Percentiles rank a stretch among this genome's conserved stretches.
These are phyloP conservation scores for Chrysopilus asiliformis DNA, from an alignment of 2,888 invertebrate genomes.

Conservation along the genomic window DNA sequence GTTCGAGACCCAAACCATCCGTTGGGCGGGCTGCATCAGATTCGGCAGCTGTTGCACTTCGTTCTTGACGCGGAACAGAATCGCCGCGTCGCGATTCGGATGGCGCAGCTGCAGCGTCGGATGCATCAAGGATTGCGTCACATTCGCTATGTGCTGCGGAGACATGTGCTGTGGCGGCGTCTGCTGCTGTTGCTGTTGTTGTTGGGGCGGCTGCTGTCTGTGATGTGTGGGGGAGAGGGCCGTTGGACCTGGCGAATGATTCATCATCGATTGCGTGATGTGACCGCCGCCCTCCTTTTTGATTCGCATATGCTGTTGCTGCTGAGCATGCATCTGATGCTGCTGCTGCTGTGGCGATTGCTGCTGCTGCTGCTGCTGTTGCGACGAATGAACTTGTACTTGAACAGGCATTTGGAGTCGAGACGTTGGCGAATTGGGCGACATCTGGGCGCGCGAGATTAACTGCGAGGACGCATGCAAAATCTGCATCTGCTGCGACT, in stretches of 20 bases:
- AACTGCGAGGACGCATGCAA: constrained; percentile 26
- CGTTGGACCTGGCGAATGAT: constrained; percentile 19
- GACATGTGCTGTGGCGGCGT: constrained; percentile 25
- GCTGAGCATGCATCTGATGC: constrained; percentile 24
- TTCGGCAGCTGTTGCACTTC: constrained; percentile 21
- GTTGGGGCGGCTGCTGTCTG: constrained; percentile 10
- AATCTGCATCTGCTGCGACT: constrained; percentile 31
- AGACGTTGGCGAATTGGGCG: constrained; percentile 24
- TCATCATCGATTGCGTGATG: constrained; percentile 13
- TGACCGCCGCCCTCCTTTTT: constrained; percentile 26
- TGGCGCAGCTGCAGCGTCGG: constrained; percentile 38
- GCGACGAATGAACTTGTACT: constrained; percentile 19
- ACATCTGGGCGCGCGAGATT: constrained; percentile 24
- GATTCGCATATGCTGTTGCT: constrained; percentile 27
- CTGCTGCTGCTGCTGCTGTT: constrained; percentile 21
- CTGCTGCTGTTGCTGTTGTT: constrained; percentile 22
- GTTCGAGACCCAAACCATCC: constrained; percentile 43
- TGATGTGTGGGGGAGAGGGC: constrained; percentile 17
- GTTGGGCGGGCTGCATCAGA: constrained; percentile 24
- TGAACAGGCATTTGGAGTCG: constrained; percentile 20
- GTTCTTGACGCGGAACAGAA: constrained; percentile 35
- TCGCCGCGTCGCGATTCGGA: constrained; percentile 36
- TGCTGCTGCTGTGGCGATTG: constrained; percentile 12
- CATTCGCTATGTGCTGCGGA: constrained; percentile 23
- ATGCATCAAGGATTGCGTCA: constrained; percentile 33